Conservation (phyloP, 2,888 invertebrate genomes). For the Lasioglossum pauxillum region DNA sequence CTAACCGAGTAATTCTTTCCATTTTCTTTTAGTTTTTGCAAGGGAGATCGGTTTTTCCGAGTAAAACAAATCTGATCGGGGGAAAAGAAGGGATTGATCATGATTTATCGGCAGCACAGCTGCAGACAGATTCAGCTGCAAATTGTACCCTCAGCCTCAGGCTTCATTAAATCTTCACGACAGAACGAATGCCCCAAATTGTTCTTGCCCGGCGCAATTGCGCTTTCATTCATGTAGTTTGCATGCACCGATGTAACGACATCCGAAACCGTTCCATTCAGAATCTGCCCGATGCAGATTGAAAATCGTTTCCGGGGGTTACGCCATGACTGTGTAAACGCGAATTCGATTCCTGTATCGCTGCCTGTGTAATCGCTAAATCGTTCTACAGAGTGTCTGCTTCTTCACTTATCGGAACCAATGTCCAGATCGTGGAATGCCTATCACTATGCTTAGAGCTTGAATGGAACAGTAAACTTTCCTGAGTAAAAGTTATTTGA, state of each 20-base stretch:
- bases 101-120: slow-evolving; percentile 9
- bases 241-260: slow-evolving; percentile 39
- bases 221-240: slow-evolving; percentile 48
- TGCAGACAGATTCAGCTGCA: neutral
- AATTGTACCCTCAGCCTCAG: slow-evolving; percentile 29
- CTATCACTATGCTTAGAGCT: neutral
- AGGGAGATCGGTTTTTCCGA: neutral
- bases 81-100: slow-evolving; percentile 15
- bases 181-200: slow-evolving; percentile 40
- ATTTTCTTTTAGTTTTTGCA: neutral
- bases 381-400: neutral
- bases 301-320: slow-evolving; percentile 42
- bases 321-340: slow-evolving; percentile 9
- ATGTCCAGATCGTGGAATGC: neutral
- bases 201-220: slow-evolving; percentile 48
- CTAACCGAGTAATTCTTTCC: neutral
- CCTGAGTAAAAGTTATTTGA: no score
- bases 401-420: neutral
- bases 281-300: slow-evolving; percentile 14
- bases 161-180: slow-evolving; percentile 54
- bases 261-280: slow-evolving; percentile 39
- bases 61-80: neutral
- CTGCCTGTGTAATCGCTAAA: neutral
- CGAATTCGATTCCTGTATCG: slow-evolving; percentile 20
- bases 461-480: no score